Base-by-base conservation (phyloP, 2,113 vertebrate genomes). In the Catharus minimus region DNA sequence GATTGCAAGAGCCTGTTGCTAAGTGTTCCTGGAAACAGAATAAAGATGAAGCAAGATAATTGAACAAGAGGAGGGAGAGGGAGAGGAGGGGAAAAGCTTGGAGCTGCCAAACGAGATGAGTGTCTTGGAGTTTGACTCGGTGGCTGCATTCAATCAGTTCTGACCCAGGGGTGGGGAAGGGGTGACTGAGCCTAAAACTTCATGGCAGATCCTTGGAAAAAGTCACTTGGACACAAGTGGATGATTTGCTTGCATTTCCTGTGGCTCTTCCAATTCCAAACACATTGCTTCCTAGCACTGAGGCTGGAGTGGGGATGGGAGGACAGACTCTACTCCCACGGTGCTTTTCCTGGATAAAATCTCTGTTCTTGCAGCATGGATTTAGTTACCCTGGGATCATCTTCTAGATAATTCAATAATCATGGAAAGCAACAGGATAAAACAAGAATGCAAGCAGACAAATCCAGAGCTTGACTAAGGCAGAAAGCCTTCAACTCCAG, bases 1-100 rank as follows among this genome's bases (percentile, higher is more conserved):
- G 92, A 94, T 94, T 93, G 92, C 92, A 60, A 82, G 92, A 96
- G 92, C 91, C 94, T 91, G 13, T 93, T 92, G 94, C 96, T 94
- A 94, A 90, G 92, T 95, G 77, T 93, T 96, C 95, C 89, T 95
- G 95, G 90, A 87, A 88, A 93, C 92, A 22, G 94, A 84, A 93
- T 94, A 60, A 86, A 81, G 94, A 83, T 57, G 57, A 82, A 94
- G 94, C 82, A 93, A 94, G 93, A 72, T 92, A 83, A 90, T 89
- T 88, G 94, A 95, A 66, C 30, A 32, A 91, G 64, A 33, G 83
- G 76, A 78, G 88, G 74, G 80, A 67, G 64, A 13, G 21, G 56
- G 76, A 65, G 46, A 14, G 22, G 41, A 73, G 58, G 56, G 57
- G 79, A 33, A 53, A 55, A 66, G 71, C 90, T 79, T 72, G 90